Evolutionary conservation across 2,797 vertebrate species (phyloP).

Genomic region (Percopsis omiscomaycus): DNA sequence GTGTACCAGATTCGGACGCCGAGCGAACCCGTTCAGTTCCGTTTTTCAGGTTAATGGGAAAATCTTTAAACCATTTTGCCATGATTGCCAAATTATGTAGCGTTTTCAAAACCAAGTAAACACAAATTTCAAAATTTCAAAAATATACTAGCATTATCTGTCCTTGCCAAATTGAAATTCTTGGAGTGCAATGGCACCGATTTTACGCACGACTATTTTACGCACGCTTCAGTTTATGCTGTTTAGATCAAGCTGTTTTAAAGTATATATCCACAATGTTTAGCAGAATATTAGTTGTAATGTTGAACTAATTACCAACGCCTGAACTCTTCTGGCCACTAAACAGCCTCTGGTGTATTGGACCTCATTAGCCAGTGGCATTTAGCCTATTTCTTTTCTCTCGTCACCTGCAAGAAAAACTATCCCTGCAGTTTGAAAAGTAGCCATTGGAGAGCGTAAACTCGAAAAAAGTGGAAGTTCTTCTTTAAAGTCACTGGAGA

Average conservation of each 20-base stretch:
- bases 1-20: slow-evolving; percentile 80
- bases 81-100: slow-evolving; percentile 65
- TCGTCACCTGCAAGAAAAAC: slow-evolving; percentile 52
- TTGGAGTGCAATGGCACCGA: slow-evolving; percentile 26
- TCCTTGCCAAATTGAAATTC: not conserved
- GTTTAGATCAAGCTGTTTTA: not conserved
- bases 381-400: slow-evolving; percentile 19
- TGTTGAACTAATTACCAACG: slow-evolving; percentile 20
- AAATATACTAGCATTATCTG: not conserved
- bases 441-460: slow-evolving; percentile 76
- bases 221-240: slow-evolving; percentile 18
- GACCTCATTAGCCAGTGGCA: slow-evolving; percentile 37
- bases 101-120: not conserved
- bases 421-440: slow-evolving; percentile 83
- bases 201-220: slow-evolving; percentile 57
- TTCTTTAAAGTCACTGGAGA: slow-evolving; percentile 76
- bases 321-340: slow-evolving; percentile 21
- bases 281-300: slow-evolving; percentile 1
- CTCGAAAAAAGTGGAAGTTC: slow-evolving; percentile 78
- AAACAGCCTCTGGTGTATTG: slow-evolving; percentile 34
- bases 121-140: slow-evolving; percentile 9
- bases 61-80: slow-evolving; percentile 97
- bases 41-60: slow-evolving; percentile 90
- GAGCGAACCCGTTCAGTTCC: slow-evolving; percentile 84
- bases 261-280: not conserved